Evolutionary conservation across 2,797 vertebrate genomes (phyloP), one percentile per base, ranked within the genome.

Genomic region (Danionella dracula): DNA sequence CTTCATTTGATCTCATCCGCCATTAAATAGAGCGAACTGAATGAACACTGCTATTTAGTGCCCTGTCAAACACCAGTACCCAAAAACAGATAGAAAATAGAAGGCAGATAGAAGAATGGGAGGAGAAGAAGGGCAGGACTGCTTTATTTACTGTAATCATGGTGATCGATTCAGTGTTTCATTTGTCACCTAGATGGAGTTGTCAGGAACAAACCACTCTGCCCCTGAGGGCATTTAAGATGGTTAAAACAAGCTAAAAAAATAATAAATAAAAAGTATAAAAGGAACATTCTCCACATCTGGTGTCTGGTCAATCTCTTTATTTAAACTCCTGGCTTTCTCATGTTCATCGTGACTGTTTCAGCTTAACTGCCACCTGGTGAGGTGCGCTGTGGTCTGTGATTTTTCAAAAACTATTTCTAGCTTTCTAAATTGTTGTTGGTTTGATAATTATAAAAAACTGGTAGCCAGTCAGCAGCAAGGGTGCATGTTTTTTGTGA

Each of bases 1-100:
- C 16, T 66, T 58, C 13, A 34, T 46, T 63, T 67, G 19, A 59
- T 56, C 32, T 46, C 1, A 4, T 45, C 56, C 60, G n/a, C 66
- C 53, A 64, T 78, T 76, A 69, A 71, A 76, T 59, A 38, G 41
- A 63, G 68, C 34, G 32, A 66, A 51, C 17, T 44, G 44, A 31
- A 31, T 57, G 74, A 66, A 59, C 58, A 58, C 48, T 32, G 55
- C 54, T 66, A 60, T 78, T 78, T 75, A 58, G 50, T 40, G 45
- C 59, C 40, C n/a, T 11, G 46, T 55, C 61, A 65, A 48, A 41
- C 46, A 48, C 55, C 7, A 21, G 40, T 21, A 35, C 6, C 42
- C 51, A 15, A 55, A 53, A 56, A 57, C 42, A 64, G 68, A 15
- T 0, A 6, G 48, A 20, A 27, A 10, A 5, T 1, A 5, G 29